A percentile compares a stretch with the other conserved stretches of the same genome.
These are phyloP conservation scores for Sarcophilus harrisii DNA, from an alignment of 2,797 vertebrate species.

Conservation along the genomic window DNA sequence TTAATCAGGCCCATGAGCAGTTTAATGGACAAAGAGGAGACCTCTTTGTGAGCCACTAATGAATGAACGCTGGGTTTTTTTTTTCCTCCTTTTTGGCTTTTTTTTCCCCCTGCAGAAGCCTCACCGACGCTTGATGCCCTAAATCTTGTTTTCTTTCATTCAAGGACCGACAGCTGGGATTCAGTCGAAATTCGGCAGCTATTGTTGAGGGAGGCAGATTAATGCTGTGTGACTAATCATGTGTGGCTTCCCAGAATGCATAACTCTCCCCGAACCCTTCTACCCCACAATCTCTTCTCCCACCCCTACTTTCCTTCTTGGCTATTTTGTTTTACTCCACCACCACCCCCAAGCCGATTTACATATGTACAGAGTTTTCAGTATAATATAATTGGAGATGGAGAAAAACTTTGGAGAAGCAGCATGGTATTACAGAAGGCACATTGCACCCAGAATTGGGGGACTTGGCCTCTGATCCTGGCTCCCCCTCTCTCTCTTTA, in stretches of 20 bases:
- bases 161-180: slow-evolving; percentile 97
- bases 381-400: slow-evolving; percentile 81
- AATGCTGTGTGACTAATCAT: slow-evolving; percentile 99
- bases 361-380: slow-evolving; percentile 83
- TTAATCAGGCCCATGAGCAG: slow-evolving; percentile 89
- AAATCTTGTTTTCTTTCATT: slow-evolving; percentile 97
- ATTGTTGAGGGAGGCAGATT: slow-evolving; percentile 96
- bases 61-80: slow-evolving; percentile 90
- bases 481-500: neutral
- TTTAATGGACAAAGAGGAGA: slow-evolving; percentile 88
- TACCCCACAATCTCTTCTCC: slow-evolving; percentile 5
- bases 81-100: slow-evolving; percentile 61
- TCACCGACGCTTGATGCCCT: slow-evolving; percentile 93
- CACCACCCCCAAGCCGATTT: slow-evolving; percentile 75
- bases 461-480: neutral
- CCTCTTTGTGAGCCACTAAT: slow-evolving; percentile 89
- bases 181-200: slow-evolving; percentile 92
- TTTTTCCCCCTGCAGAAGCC: slow-evolving; percentile 86
- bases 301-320: slow-evolving; percentile 53
- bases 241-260: slow-evolving; percentile 97
- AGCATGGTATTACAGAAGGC: neutral
- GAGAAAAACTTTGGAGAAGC: slow-evolving; percentile 28
- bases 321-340: slow-evolving; percentile 10
- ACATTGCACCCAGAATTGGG: neutral
- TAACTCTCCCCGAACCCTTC: slow-evolving; percentile 78